Conservation (phyloP, 2,888 invertebrate species). For the Acleris holmiana region DNA sequence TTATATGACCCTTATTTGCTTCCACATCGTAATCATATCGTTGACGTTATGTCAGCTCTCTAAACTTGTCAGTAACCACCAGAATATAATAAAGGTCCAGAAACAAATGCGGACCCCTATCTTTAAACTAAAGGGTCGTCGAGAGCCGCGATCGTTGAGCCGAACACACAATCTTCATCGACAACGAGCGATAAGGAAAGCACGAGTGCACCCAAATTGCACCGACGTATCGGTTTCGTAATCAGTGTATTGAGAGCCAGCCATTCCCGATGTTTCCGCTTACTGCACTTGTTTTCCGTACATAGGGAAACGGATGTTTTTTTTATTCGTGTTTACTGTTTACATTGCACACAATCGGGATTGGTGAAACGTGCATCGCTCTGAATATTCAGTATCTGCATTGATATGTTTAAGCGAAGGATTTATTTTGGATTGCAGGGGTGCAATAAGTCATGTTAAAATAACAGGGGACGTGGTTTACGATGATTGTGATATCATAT, state of each 20-base stretch:
- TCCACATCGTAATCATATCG: no score
- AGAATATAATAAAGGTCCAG: no score
- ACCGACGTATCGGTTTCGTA: slow-evolving; percentile 43
- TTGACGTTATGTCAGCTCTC: no score
- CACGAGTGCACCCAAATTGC: slow-evolving; percentile 33
- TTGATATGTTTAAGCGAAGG: slow-evolving; percentile 58
- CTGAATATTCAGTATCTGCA: slow-evolving; percentile 62
- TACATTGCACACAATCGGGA: slow-evolving; percentile 55
- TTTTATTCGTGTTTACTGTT: slow-evolving; percentile 55
- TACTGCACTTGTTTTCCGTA: slow-evolving; percentile 49
- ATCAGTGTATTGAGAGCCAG: slow-evolving; percentile 56
- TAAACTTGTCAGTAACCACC: no score
- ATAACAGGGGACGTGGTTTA: slow-evolving; percentile 2
- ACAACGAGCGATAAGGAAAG: slow-evolving; percentile 17
- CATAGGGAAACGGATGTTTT: slow-evolving; percentile 40
- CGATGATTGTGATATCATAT: slow-evolving; percentile 2
- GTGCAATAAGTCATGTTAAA: slow-evolving; percentile 8
- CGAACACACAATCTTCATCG: slow-evolving; percentile 17
- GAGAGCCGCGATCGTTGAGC: slow-evolving; percentile 1
- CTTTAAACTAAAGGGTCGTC: neutral
- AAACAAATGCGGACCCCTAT: neutral
- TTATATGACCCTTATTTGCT: no score
- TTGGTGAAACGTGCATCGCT: slow-evolving; percentile 51
- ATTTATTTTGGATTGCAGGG: slow-evolving; percentile 29
- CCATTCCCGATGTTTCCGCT: slow-evolving; percentile 47